Percentiles rank a stretch among this genome's conserved stretches.
Evolutionary conservation across 1,140 invertebrate genomes (phyloP).

Genomic region (Heterodera carotae): DNA sequence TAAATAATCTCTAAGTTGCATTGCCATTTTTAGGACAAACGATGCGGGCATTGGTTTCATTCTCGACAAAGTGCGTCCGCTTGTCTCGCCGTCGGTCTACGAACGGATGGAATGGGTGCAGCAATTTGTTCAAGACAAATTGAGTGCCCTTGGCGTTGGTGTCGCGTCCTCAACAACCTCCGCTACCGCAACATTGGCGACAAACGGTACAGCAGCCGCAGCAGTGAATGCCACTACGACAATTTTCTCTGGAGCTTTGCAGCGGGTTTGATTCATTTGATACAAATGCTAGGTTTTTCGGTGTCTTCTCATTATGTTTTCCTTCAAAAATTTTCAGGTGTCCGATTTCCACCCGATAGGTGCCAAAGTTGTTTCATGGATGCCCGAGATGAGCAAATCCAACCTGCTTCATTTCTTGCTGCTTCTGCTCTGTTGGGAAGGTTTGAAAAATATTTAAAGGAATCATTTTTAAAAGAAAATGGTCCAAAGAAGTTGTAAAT

Average conservation of each 20-base stretch:
- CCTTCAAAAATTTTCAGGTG: not conserved
- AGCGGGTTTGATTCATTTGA: slow-evolving; percentile 1
- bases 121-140: slow-evolving; percentile 32
- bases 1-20: too few species aligned
- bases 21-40: slow-evolving; percentile 21
- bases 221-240: slow-evolving; percentile 20
- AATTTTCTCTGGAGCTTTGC: slow-evolving; percentile 3
- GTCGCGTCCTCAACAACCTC: not conserved
- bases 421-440: slow-evolving; percentile 60
- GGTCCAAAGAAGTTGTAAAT: too few species aligned
- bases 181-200: slow-evolving; percentile 13
- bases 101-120: slow-evolving; percentile 35
- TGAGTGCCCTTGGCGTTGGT: not conserved
- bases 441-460: slow-evolving; percentile 36
- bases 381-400: slow-evolving; percentile 55
- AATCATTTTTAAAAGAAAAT: too few species aligned
- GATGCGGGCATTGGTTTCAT: slow-evolving; percentile 35
- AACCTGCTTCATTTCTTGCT: slow-evolving; percentile 56
- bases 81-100: slow-evolving; percentile 28
- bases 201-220: slow-evolving; percentile 16
- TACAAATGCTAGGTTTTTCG: too few species aligned
- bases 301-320: too few species aligned
- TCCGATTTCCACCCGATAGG: slow-evolving; percentile 24
- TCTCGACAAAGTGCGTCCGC: slow-evolving; percentile 24
- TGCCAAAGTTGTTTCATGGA: slow-evolving; percentile 7